Evolutionary conservation across 2,797 vertebrate species (phyloP).

Genomic region (Heterohyrax brucei): DNA sequence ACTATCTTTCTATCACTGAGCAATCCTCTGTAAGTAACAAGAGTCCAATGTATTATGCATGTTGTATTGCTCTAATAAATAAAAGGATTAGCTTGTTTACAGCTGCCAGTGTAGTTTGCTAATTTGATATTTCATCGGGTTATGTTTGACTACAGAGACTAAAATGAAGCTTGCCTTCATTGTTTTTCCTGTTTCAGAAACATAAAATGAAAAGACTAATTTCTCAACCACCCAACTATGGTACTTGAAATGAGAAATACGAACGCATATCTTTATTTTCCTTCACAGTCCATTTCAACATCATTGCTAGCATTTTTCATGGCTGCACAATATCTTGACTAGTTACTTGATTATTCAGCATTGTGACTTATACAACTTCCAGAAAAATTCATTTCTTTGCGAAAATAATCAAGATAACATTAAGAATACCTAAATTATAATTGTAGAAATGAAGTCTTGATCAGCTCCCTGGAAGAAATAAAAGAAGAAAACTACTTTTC

Average conservation of each 20-base stretch:
- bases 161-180: constrained; percentile 77
- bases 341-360: constrained; percentile 3
- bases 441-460: constrained; percentile 42
- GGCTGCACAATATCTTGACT: not conserved
- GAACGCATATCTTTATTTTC: constrained; percentile 68
- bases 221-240: constrained; percentile 78
- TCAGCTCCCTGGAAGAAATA: not conserved
- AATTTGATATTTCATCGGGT: constrained; percentile 87
- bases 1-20: constrained; percentile 82
- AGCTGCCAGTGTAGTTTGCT: constrained; percentile 84
- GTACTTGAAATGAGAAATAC: constrained; percentile 83
- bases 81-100: constrained; percentile 90
- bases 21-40: constrained; percentile 86
- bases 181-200: constrained; percentile 81
- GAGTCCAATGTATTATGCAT: constrained; percentile 87
- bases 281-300: constrained; percentile 80
- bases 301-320: not conserved
- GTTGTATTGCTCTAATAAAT: constrained; percentile 88
- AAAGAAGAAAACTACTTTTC: not conserved
- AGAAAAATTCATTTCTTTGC: not conserved
- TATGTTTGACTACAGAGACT: constrained; percentile 80
- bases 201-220: constrained; percentile 82
- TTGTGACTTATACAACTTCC: not conserved
- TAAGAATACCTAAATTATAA: not conserved
- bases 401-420: not conserved